Evolutionary conservation across 1,140 invertebrate genomes (phyloP), one percentile per base, ranked within the genome.

Genomic region (Aricia agestis): DNA sequence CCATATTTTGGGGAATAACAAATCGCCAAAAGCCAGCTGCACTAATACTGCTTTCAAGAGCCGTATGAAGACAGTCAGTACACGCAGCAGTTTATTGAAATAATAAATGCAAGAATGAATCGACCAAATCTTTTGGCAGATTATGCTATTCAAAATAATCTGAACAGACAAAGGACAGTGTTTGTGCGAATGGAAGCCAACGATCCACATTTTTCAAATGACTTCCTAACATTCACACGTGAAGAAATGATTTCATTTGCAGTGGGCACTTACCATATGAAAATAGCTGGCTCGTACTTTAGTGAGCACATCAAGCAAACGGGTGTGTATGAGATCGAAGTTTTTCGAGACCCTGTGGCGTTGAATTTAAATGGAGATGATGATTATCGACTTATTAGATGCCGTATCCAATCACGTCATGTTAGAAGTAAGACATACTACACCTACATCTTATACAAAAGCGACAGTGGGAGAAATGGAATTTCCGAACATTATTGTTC

Each of bases 21-120:
- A 25, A 25, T 25, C 25, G 25, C 25, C 25, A 25, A 25, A 25
- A 25, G 25, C 25, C 25, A 25, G 66, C 66, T 42, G 66, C 66
- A 17, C 66, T 67, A 42, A 67, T 67, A 67, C 41, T 42, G 66
- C 32, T 67, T 67, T 41, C 66, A 67, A n/a, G n/a, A 67, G 41
- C 66, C 66, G 36, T 67, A 67, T n/a, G 36, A 42, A 45, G 41
- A 67, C 36, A 67, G n/a, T 41, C 66, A 42, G n/a, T 45, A 67
- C 66, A 10, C 36, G 15, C 31, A 36, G 9, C 6, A 42, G 6
- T 67, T 67, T 17, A 67, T 42, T 67, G 36, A 67, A 67, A 5
- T 17, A 36, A 67, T 67, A 41, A 67, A 17, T 67, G 17, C 13
- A 15, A 45, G 15, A 10, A 42, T 42, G 36, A 42, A 67, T 42